These are phyloP conservation scores for Horisme vitalbata DNA, from an alignment of 2,888 invertebrate species.

Conservation along the genomic window DNA sequence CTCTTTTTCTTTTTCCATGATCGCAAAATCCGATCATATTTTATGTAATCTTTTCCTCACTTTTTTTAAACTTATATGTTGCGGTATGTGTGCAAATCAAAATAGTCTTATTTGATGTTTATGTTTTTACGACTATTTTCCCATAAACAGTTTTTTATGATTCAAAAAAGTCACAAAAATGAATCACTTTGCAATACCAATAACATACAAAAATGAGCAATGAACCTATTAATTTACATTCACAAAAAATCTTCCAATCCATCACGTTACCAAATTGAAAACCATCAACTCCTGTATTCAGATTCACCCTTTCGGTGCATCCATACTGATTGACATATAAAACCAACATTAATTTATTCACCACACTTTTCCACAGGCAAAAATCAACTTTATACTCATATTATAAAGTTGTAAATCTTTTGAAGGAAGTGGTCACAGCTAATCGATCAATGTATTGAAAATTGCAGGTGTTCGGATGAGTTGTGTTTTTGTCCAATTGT, in stretches of 20 bases:
- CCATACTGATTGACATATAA: conserved; percentile 37
- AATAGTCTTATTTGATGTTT: too few species aligned
- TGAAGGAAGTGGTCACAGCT: conserved; percentile 42
- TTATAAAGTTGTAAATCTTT: conserved; percentile 24
- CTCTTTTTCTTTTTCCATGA: too few species aligned
- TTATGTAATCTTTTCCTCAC: too few species aligned
- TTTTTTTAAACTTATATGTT: too few species aligned
- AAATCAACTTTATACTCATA: conserved; percentile 9
- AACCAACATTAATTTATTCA: conserved; percentile 26
- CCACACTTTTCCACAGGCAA: neutral
- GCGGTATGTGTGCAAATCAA: too few species aligned
- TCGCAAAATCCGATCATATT: too few species aligned
- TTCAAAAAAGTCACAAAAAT: too few species aligned
- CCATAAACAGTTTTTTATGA: too few species aligned
- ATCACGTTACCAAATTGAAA: conserved; percentile 39
- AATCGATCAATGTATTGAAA: conserved; percentile 74
- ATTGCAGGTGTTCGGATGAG: conserved; percentile 79
- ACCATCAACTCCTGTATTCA: conserved; percentile 42
- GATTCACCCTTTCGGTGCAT: conserved; percentile 40
- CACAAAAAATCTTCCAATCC: conserved; percentile 22
- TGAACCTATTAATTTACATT: neutral
- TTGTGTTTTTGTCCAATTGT: conserved; percentile 60
- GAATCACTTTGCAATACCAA: too few species aligned
- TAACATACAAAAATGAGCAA: too few species aligned
- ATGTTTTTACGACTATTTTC: too few species aligned